Base-by-base conservation (phyloP, 2,797 vertebrate species). In the Chrosomus eos region DNA sequence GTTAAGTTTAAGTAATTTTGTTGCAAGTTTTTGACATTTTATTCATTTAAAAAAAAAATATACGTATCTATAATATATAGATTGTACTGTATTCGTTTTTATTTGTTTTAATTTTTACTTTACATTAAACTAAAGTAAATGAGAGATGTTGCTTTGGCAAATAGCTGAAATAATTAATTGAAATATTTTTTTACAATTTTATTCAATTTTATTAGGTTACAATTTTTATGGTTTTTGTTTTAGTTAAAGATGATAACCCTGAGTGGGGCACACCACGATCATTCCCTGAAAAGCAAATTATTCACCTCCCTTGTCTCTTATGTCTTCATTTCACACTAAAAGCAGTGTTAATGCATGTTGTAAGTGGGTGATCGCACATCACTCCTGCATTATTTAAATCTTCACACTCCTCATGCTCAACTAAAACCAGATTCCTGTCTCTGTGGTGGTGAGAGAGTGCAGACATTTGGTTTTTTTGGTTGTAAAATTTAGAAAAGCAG, bases 311-410 rank as follows among this genome's bases (percentile, higher is more conserved):
- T 33, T 48, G 38, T 23, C 11, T 21, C n/a, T 28, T 16, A 60
- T 18, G 51, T 73, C 13, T 87, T n/a, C 5, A n/a, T 48, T 51
- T 45, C 62, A 38, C 71, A 68, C 60, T 55, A n/a, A 81, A 64
- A 79, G 76, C 18, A 64, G 31, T 53, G 60, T 80, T 83, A 58
- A 33, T 84, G 31, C 91, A 86, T 91, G 91, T 88, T 87, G 79
- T 33, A 67, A 90, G 89, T 88, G 82, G 90, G 90, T 88, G 71
- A 83, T 82, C 74, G 2, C n/a, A 62, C 79, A 14, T 18, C 53
- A 48, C 53, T 87, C 28, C 58, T 55, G 86, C 70, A 90, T 92
- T 94, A 93, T 90, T 91, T 58, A 85, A 85, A 90, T 26, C 58
- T 70, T 83, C 58, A 5, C n/a, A 82, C 64, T 78, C 1, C 21